Evolutionary conservation across 2,888 invertebrate genomes (phyloP).

Genomic region (Plebejus melissa): DNA sequence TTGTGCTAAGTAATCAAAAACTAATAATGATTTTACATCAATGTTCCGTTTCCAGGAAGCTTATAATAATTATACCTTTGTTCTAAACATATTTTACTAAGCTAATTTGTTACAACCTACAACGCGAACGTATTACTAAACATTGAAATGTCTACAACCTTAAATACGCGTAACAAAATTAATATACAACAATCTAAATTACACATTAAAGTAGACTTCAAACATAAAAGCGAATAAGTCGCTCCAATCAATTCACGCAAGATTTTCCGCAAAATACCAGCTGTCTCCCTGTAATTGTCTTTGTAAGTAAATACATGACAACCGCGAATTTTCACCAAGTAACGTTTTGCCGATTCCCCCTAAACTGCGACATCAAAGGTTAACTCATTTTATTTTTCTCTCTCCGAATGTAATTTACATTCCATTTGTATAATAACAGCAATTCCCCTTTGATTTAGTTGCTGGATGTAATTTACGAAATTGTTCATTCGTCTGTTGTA

Average conservation of each 20-base stretch:
- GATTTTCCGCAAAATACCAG: background rate
- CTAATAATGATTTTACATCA: too few species aligned
- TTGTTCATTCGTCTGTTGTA: background rate
- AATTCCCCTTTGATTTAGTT: constrained; percentile 10
- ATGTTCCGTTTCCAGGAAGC: too few species aligned
- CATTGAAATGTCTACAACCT: too few species aligned
- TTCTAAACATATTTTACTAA: too few species aligned
- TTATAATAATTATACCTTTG: too few species aligned
- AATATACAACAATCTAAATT: background rate
- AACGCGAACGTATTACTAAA: too few species aligned
- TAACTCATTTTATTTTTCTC: constrained; percentile 11
- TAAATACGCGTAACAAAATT: background rate
- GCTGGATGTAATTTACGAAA: constrained; percentile 8
- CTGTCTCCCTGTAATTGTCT: background rate
- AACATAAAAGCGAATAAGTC: background rate
- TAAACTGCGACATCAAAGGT: constrained; percentile 18
- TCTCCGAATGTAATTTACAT: constrained; percentile 13
- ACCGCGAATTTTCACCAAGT: background rate
- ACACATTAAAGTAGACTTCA: background rate
- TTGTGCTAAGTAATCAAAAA: too few species aligned
- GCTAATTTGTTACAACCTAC: too few species aligned
- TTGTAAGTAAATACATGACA: constrained; percentile 3
- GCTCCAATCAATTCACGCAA: background rate
- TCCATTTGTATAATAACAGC: constrained; percentile 15
- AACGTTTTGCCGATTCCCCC: constrained; percentile 8